A percentile compares a stretch with the other conserved stretches of the same genome.
Evolutionary conservation across 2,113 vertebrate genomes (phyloP).

Genomic region (Grantiella picta): DNA sequence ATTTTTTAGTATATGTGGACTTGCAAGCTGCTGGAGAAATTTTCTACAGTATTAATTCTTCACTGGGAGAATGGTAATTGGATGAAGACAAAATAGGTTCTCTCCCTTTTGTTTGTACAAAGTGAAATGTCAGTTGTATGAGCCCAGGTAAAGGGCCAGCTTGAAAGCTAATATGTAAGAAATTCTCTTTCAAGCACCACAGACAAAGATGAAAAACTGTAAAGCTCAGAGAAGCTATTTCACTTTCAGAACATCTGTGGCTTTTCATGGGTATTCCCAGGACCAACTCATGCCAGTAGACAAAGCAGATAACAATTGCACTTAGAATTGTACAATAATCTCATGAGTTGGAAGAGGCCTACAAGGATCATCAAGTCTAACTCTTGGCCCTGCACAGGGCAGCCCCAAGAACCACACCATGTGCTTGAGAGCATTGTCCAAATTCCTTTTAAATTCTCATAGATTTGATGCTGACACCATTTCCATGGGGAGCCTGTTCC

Average conservation of each 20-base stretch:
- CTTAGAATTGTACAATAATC: background rate
- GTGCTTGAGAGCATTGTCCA: fast-evolving
- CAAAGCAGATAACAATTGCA: background rate
- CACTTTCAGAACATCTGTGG: background rate
- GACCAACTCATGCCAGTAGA: background rate
- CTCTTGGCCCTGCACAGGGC: background rate
- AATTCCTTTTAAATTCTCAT: background rate
- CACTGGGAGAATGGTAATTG: background rate
- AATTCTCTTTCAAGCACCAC: background rate
- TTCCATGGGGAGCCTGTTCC: background rate
- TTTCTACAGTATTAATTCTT: background rate
- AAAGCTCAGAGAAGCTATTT: background rate
- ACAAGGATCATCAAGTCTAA: background rate
- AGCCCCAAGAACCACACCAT: background rate
- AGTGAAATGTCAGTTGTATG: background rate
- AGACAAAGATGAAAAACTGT: background rate
- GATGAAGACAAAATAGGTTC: background rate
- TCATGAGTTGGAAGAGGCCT: background rate
- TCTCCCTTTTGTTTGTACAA: background rate
- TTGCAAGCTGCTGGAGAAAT: background rate
- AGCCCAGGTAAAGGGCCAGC: background rate
- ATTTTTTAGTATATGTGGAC: background rate
- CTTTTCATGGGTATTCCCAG: background rate
- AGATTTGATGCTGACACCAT: background rate
- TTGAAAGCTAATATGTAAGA: background rate